Conservation (phyloP, 2,888 invertebrate species). For the Stratiomys singularior region DNA sequence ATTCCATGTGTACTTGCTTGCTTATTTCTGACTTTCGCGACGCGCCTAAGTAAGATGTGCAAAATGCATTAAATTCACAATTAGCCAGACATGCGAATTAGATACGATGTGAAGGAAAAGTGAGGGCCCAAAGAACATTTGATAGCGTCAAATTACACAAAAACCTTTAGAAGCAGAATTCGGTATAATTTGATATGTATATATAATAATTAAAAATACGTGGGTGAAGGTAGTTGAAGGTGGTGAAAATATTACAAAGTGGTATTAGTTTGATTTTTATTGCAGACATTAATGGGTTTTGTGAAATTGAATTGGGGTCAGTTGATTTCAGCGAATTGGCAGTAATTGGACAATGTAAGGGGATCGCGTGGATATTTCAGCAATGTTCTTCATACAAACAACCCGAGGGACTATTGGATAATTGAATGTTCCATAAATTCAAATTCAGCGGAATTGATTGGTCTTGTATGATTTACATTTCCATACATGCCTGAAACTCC, state of each 20-base stretch:
- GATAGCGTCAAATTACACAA: background rate
- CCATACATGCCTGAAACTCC: no score
- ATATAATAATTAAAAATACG: no score
- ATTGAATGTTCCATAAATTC: no score
- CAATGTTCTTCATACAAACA: no score
- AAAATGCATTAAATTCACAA: background rate
- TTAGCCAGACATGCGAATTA: constrained; percentile 4
- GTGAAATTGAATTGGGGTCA: background rate
- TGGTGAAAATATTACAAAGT: background rate
- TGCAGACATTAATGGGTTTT: background rate
- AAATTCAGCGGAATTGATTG: no score
- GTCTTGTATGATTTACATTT: no score
- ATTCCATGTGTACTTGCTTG: background rate
- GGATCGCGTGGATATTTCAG: background rate
- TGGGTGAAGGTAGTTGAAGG: background rate
- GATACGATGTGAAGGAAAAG: background rate
- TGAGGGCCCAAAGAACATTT: background rate
- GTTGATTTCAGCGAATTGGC: background rate
- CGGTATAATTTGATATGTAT: no score
- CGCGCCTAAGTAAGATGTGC: background rate
- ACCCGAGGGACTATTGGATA: no score
- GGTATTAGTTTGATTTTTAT: background rate
- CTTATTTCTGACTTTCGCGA: background rate
- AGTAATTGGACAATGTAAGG: background rate
- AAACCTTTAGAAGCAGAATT: background rate